Evolutionary conservation across 1,140 invertebrate genomes (phyloP).

Genomic region (Danaus plexippus): DNA sequence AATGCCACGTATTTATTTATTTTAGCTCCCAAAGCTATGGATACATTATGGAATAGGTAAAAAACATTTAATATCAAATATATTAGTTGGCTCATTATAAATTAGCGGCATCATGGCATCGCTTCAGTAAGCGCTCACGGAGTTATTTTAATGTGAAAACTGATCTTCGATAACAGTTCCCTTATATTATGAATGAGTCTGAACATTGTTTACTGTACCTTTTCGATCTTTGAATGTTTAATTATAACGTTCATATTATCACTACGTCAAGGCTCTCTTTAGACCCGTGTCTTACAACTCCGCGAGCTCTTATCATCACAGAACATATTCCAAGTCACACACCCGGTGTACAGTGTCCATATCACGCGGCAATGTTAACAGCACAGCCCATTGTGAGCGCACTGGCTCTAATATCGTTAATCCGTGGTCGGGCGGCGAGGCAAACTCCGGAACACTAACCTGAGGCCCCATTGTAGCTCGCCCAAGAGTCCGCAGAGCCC

Average conservation of each 20-base stretch:
- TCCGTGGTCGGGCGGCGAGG: constrained; percentile 1
- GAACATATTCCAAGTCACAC: too few relatives aligned
- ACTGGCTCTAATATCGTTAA: constrained; percentile 10
- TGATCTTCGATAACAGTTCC: too few relatives aligned
- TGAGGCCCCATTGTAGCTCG: constrained; percentile 72
- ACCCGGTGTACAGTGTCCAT: too few relatives aligned
- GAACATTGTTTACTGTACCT: too few relatives aligned
- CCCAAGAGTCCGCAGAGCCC: constrained; percentile 75
- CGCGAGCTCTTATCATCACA: too few relatives aligned
- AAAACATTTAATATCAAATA: constrained; percentile 51
- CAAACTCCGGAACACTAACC: constrained; percentile 21
- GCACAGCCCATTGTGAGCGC: constrained; percentile 33
- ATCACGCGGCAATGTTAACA: constrained; percentile 20
- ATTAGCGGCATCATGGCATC: constrained; percentile 29
- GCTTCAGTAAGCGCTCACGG: constrained; percentile 29
- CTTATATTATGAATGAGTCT: too few relatives aligned
- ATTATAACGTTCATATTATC: too few relatives aligned
- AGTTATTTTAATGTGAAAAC: constrained; percentile 3
- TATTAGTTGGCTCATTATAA: constrained; percentile 38
- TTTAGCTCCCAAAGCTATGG: constrained; percentile 53
- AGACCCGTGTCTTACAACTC: neutral
- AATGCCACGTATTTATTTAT: constrained; percentile 58
- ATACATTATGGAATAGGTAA: constrained; percentile 48
- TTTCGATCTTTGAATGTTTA: too few relatives aligned
- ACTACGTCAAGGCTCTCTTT: too few relatives aligned